phyloP scores from a whole-genome alignment of 1,140 invertebrate species.

The Caenorhabditis latens region DNA sequence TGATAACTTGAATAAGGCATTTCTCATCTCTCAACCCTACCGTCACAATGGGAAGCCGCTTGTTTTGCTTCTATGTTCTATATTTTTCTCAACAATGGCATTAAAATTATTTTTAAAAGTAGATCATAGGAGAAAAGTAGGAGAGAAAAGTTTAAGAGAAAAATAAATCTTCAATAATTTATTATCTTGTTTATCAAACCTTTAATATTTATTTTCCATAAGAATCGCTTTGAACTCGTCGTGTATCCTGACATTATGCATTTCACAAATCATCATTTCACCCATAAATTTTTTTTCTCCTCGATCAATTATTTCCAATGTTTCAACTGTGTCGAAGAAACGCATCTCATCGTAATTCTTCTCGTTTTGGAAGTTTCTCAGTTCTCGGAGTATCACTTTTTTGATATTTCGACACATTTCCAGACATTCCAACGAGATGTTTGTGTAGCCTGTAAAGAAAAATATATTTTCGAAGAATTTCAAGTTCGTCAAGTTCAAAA shows the following conservation, averaged over 20 bases:
- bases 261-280: constrained; percentile 6
- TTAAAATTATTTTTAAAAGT: no score
- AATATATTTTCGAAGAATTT: no score
- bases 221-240: not conserved
- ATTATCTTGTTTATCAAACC: no score
- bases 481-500: not conserved
- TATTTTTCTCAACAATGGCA: no score
- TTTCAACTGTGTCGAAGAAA: not conserved
- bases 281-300: not conserved
- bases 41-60: no score
- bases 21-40: no score
- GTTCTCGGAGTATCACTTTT: constrained; percentile 3
- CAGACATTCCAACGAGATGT: not conserved
- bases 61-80: no score
- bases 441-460: not conserved
- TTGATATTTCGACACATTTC: constrained; percentile 5
- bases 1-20: no score
- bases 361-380: not conserved
- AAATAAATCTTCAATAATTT: no score
- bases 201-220: not conserved
- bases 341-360: not conserved
- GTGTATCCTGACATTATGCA: not conserved
- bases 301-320: not conserved
- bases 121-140: no score
- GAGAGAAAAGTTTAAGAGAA: no score